Evolutionary conservation across 2,888 invertebrate species (phyloP).

Genomic region (Campoplex capitator): DNA sequence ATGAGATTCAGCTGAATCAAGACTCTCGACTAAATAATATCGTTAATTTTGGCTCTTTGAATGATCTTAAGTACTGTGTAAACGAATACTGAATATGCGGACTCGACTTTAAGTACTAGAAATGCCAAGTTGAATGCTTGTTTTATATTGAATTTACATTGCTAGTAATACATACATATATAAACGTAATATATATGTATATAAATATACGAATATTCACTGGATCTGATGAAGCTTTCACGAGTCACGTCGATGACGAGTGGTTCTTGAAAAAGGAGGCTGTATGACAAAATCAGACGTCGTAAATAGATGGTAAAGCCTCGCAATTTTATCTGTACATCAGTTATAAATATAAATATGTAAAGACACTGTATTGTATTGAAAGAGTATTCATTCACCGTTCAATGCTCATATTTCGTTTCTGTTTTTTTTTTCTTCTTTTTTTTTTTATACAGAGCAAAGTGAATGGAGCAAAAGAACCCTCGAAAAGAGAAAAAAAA

Average conservation of each 20-base stretch:
- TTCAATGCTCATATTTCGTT: not conserved
- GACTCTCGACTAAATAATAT: not conserved
- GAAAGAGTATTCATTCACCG: not conserved
- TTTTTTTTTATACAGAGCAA: not conserved
- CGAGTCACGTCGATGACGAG: constrained; percentile 19
- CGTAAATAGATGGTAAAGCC: not conserved
- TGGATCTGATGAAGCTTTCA: constrained; percentile 4
- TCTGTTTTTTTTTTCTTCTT: not conserved
- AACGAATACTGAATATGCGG: constrained; percentile 17
- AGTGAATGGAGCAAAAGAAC: not conserved
- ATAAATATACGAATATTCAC: not conserved
- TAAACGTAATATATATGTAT: too few relatives aligned
- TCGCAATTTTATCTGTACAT: not conserved
- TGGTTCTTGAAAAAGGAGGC: constrained; percentile 10
- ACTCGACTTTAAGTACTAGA: constrained; percentile 18
- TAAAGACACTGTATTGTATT: not conserved
- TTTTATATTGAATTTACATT: constrained; percentile 6
- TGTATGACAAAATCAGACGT: constrained; percentile 2
- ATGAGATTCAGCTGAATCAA: constrained; percentile 13
- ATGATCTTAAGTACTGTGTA: constrained; percentile 32
- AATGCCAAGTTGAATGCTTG: not conserved
- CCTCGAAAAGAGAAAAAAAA: too few relatives aligned
- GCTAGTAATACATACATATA: too few relatives aligned
- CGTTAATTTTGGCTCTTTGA: constrained; percentile 48
- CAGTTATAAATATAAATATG: not conserved